Evolutionary conservation across 2,113 vertebrate genomes (phyloP).

Genomic region (Aramus guarauna): DNA sequence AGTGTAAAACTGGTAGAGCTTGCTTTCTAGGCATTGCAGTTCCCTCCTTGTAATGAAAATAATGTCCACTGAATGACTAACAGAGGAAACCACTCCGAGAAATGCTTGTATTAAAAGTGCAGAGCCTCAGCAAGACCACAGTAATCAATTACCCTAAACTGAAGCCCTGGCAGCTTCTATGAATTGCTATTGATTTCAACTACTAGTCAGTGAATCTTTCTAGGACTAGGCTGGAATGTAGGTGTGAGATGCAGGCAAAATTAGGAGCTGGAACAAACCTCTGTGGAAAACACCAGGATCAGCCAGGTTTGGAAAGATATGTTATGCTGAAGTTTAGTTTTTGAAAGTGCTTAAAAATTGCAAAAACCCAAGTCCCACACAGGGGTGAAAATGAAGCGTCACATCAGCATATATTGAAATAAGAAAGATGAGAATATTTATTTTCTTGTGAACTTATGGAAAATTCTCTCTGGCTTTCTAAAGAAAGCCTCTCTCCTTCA

Average conservation of each 20-base stretch:
- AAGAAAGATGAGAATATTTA: neutral
- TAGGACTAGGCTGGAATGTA: neutral
- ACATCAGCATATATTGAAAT: constrained; percentile 1
- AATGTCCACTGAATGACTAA: constrained; percentile 12
- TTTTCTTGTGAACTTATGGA: neutral
- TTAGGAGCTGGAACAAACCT: constrained; percentile 25
- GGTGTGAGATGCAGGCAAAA: constrained; percentile 38
- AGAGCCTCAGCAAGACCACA: constrained; percentile 21
- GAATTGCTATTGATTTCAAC: constrained; percentile 55
- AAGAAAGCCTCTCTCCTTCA: neutral
- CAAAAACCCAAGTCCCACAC: neutral
- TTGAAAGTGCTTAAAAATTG: constrained; percentile 23
- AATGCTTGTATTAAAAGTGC: constrained; percentile 14
- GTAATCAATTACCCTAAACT: constrained; percentile 49
- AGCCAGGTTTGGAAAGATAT: neutral
- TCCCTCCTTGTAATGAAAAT: constrained; percentile 36
- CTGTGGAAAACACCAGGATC: neutral
- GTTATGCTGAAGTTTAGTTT: constrained; percentile 1
- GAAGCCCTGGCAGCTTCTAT: constrained; percentile 40
- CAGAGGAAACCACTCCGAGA: constrained; percentile 30
- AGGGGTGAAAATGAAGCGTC: constrained; percentile 18
- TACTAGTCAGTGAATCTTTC: constrained; percentile 1
- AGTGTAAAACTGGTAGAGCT: constrained; percentile 18
- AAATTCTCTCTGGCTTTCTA: neutral
- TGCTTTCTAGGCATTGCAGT: constrained; percentile 24